phyloP scores from a whole-genome alignment of 2,888 invertebrate genomes.

The Lottia scabra region DNA sequence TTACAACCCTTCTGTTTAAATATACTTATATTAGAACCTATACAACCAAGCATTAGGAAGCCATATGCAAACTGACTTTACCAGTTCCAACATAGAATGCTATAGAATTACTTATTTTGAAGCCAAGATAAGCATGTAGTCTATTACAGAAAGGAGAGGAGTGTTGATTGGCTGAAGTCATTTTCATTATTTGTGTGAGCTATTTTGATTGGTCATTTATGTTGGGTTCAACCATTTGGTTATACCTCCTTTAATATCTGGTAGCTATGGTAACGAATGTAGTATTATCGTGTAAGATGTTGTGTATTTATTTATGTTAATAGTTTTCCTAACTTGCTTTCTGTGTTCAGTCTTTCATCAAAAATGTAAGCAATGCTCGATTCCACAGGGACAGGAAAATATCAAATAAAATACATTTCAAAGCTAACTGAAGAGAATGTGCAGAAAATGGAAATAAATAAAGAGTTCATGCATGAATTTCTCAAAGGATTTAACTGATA shows the following conservation, averaged over 20 bases:
- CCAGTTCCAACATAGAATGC: no score
- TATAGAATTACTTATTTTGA: no score
- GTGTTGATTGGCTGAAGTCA: background rate
- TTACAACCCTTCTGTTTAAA: no score
- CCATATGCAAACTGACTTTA: no score
- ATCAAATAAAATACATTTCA: background rate
- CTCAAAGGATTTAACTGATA: background rate
- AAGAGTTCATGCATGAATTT: background rate
- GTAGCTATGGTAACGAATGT: background rate
- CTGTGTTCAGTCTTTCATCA: no score
- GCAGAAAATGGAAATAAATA: background rate
- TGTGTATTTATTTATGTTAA: no score
- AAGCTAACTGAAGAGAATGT: background rate
- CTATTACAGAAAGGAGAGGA: background rate
- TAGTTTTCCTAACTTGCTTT: no score
- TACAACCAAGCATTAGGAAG: no score
- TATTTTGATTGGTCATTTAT: background rate
- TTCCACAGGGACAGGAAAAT: constrained; percentile 7
- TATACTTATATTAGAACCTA: no score
- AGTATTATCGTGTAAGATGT: no score
- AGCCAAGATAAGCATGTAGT: constrained; percentile 3
- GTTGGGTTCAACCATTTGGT: background rate
- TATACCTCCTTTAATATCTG: background rate
- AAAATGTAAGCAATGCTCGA: no score
- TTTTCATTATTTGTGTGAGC: background rate